phyloP scores from a whole-genome alignment of 2,113 vertebrate genomes.

The Podarcis raffonei region DNA sequence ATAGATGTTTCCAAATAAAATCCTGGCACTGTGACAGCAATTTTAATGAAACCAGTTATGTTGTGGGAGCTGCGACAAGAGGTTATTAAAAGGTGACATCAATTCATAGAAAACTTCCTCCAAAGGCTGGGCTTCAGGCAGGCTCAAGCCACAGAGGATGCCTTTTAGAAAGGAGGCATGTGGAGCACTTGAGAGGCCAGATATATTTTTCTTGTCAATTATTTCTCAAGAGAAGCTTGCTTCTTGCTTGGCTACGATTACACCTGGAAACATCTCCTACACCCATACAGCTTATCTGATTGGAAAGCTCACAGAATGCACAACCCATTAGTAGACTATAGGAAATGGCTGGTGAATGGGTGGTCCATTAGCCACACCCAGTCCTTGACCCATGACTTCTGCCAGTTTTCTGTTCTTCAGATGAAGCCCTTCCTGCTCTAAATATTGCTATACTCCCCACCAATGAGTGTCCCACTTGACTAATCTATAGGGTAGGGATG shows the following conservation, averaged over 20 bases:
- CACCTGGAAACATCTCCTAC: slow-evolving; percentile 28
- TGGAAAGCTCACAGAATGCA: slow-evolving; percentile 15
- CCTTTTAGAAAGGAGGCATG: not conserved
- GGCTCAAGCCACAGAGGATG: not conserved
- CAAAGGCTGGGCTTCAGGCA: slow-evolving; percentile 36
- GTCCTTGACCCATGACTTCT: not conserved
- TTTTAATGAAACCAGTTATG: slow-evolving; percentile 66
- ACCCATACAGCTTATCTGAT: not conserved
- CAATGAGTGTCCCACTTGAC: not conserved
- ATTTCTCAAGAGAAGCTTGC: slow-evolving; percentile 46
- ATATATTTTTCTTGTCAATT: slow-evolving; percentile 26
- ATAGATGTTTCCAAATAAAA: slow-evolving; percentile 64
- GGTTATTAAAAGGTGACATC: slow-evolving; percentile 61
- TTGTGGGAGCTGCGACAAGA: slow-evolving; percentile 53
- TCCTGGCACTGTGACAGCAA: slow-evolving; percentile 37
- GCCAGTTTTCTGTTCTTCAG: not conserved
- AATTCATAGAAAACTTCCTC: slow-evolving; percentile 53
- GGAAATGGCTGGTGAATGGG: no score
- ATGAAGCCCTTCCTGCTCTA: not conserved
- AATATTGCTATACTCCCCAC: not conserved
- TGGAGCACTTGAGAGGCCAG: slow-evolving; percentile 35
- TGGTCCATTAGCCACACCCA: not conserved
- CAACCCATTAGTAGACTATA: not conserved
- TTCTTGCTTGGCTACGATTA: slow-evolving; percentile 47
- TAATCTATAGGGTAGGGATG: not conserved